Evolutionary conservation across 2,888 invertebrate species (phyloP).

Genomic region (Cecidostiba fungosa): DNA sequence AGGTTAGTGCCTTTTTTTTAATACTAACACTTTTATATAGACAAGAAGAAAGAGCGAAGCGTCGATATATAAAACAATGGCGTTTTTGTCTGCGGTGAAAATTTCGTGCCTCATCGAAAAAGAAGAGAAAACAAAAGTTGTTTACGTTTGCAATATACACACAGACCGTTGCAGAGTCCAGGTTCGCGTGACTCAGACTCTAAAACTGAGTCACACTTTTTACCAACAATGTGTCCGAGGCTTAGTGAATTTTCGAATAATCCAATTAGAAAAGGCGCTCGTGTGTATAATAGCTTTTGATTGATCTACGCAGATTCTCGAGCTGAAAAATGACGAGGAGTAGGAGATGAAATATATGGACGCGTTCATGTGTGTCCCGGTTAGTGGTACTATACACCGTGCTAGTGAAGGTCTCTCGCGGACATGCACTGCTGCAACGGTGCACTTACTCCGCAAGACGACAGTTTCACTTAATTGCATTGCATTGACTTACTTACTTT

Average conservation of each 20-base stretch:
- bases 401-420: slow-evolving; percentile 67
- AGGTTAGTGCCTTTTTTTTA: slow-evolving; percentile 75
- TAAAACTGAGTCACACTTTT: neutral
- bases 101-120: neutral
- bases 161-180: neutral
- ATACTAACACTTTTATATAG: neutral
- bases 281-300: neutral
- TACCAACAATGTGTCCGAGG: neutral
- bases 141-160: neutral
- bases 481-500: slow-evolving; percentile 74
- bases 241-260: neutral
- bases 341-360: slow-evolving; percentile 19
- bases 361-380: neutral
- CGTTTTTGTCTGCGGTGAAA: neutral
- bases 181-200: neutral
- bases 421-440: slow-evolving; percentile 30
- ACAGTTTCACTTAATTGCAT: slow-evolving; percentile 72
- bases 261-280: neutral
- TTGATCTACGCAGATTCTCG: neutral
- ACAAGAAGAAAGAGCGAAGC: neutral
- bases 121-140: neutral
- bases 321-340: neutral
- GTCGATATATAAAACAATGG: neutral
- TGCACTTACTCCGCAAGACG: slow-evolving; percentile 50
- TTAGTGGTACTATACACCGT: neutral